Conservation (phyloP, 1,140 invertebrate species). For the Gryllus bimaculatus region DNA sequence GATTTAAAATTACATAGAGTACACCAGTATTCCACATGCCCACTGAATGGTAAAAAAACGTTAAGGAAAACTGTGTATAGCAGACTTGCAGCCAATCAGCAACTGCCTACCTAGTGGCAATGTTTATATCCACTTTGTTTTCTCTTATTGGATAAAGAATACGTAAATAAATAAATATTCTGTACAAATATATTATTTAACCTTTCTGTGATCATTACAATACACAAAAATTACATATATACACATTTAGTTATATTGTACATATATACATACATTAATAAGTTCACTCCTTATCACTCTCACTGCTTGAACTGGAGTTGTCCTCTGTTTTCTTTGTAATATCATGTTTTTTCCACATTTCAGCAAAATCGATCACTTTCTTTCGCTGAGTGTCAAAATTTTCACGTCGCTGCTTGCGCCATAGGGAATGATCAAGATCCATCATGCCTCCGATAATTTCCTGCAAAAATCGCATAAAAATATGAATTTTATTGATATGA, state of each 20-base stretch:
- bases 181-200: too few relatives aligned
- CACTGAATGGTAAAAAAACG: too few relatives aligned
- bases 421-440: constrained; percentile 72
- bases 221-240: background rate
- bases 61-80: too few relatives aligned
- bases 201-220: background rate
- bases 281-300: background rate
- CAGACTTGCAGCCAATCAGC: too few relatives aligned
- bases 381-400: constrained; percentile 56
- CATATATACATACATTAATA: background rate
- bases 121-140: too few relatives aligned
- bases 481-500: background rate
- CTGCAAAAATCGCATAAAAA: constrained; percentile 34
- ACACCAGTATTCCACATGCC: too few relatives aligned
- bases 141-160: too few relatives aligned
- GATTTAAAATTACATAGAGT: too few relatives aligned
- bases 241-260: background rate
- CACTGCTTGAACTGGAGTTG: background rate
- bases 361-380: constrained; percentile 55
- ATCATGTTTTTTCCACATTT: constrained; percentile 55
- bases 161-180: too few relatives aligned
- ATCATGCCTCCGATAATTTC: constrained; percentile 93
- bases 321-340: constrained; percentile 28
- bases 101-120: too few relatives aligned
- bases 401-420: constrained; percentile 72